A percentile compares a stretch with the other conserved stretches of the same genome.
Evolutionary conservation across 2,888 invertebrate genomes (phyloP).

Genomic region (Metallyticus violacea): DNA sequence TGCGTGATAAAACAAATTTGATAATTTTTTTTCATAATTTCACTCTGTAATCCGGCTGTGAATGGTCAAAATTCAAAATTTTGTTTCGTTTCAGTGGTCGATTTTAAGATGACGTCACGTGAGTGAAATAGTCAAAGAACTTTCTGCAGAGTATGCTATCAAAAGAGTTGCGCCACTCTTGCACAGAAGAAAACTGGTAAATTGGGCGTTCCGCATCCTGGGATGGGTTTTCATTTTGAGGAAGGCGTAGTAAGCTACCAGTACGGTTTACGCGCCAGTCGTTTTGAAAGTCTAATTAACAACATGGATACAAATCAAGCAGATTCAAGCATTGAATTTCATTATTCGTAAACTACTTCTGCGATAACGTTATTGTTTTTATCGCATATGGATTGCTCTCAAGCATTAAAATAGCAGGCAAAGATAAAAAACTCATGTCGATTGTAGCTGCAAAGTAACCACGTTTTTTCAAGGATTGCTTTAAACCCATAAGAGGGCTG

Average conservation of each 20-base stretch:
- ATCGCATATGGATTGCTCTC: neutral
- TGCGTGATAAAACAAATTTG: too few species aligned
- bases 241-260: neutral
- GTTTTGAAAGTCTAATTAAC: slow-evolving; percentile 16
- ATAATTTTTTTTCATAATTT: too few species aligned
- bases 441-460: too few species aligned
- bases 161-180: neutral
- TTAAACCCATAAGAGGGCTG: too few species aligned
- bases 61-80: too few species aligned
- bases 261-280: neutral
- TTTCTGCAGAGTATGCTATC: neutral
- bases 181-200: neutral
- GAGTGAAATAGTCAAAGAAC: too few species aligned
- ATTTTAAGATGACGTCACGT: too few species aligned
- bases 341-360: neutral
- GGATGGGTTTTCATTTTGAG: neutral
- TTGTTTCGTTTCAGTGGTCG: too few species aligned
- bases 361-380: neutral
- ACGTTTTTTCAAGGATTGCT: too few species aligned
- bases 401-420: too few species aligned
- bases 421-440: too few species aligned
- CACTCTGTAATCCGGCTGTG: too few species aligned
- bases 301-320: neutral
- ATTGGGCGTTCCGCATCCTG: neutral
- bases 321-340: neutral